Percentiles rank a stretch among this genome's conserved stretches.
Conservation (phyloP, 2,888 invertebrate genomes). For the Drosophila imparisetae region DNA sequence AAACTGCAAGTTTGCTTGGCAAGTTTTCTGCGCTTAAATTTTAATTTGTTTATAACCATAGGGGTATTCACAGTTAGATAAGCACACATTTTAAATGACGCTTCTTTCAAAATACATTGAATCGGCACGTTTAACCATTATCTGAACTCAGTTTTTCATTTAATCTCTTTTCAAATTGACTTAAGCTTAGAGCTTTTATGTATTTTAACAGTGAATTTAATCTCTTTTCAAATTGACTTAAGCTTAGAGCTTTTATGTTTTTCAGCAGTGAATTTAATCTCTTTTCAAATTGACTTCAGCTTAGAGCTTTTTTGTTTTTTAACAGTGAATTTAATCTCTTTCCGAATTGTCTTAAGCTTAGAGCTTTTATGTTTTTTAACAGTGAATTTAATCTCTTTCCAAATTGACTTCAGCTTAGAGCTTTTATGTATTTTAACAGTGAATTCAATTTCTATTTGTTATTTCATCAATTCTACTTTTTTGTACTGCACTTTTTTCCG, state of each 20-base stretch:
- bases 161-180: not conserved
- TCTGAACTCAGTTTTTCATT: not conserved
- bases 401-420: not conserved
- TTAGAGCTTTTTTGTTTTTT: not conserved
- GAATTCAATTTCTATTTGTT: constrained; percentile 20
- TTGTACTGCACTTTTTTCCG: constrained; percentile 29
- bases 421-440: not conserved
- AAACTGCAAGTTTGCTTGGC: constrained; percentile 5
- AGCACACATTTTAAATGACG: not conserved
- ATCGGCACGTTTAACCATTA: not conserved
- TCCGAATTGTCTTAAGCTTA: not conserved
- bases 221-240: not conserved
- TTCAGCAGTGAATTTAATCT: constrained; percentile 20
- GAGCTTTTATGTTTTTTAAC: not conserved
- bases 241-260: not conserved
- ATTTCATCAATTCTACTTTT: constrained; percentile 5
- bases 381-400: constrained; percentile 6
- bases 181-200: not conserved
- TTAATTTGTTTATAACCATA: constrained; percentile 15
- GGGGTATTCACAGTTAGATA: constrained; percentile 27
- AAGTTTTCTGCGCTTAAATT: constrained; percentile 12
- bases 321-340: constrained; percentile 22
- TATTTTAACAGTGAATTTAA: constrained; percentile 18
- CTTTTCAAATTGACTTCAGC: not conserved
- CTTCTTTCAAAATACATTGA: not conserved